These are phyloP conservation scores for Furnarius figulus DNA, from an alignment of 2,113 vertebrate species.

Conservation along the genomic window DNA sequence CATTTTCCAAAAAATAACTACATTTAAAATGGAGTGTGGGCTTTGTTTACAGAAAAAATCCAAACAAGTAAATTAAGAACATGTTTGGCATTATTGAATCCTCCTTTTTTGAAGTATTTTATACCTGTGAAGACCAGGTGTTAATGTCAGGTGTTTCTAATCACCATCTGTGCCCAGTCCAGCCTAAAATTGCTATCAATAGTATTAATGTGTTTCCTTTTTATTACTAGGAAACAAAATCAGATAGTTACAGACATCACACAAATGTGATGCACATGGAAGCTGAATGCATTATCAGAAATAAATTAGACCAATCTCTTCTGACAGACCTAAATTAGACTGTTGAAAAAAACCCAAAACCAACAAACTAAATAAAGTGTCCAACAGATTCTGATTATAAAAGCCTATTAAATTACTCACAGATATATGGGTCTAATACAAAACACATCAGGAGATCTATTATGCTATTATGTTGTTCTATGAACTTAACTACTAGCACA, in stretches of 20 bases:
- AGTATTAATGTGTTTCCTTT: neutral
- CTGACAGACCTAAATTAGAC: neutral
- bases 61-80: neutral
- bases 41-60: neutral
- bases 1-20: neutral
- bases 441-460: neutral
- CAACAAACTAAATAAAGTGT: neutral
- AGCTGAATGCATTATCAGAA: neutral
- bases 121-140: neutral
- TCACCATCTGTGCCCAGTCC: neutral
- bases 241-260: neutral
- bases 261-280: neutral
- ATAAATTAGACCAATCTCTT: neutral
- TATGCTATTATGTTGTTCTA: neutral
- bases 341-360: neutral
- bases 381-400: neutral
- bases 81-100: neutral
- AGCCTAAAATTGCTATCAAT: neutral
- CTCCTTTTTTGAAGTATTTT: neutral
- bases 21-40: neutral
- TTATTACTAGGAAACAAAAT: constrained; percentile 16
- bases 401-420: neutral
- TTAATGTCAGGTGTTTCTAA: neutral
- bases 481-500: neutral
- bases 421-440: neutral